A percentile compares a stretch with the other conserved stretches of the same genome.
Evolutionary conservation across 1,140 invertebrate species (phyloP).

Genomic region (Drosophila jambulina): DNA sequence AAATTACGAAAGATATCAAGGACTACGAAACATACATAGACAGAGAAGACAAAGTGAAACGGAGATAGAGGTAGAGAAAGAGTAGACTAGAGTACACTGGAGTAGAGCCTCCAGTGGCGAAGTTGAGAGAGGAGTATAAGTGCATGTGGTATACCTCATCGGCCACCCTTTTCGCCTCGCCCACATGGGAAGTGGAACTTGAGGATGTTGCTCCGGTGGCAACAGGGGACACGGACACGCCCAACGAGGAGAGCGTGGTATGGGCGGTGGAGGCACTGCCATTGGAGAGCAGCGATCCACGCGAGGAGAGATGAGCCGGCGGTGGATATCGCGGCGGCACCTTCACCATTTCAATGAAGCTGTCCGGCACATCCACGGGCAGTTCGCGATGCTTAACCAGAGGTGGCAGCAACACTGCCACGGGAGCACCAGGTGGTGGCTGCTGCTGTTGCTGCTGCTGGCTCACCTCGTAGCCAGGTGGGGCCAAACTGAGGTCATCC

Average conservation of each 20-base stretch:
- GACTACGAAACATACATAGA: neutral
- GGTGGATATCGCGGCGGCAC: constrained; percentile 91
- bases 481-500: constrained; percentile 61
- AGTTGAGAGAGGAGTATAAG: constrained; percentile 38
- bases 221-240: constrained; percentile 19
- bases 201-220: constrained; percentile 2
- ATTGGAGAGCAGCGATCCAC: constrained; percentile 72
- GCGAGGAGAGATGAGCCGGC: constrained; percentile 82
- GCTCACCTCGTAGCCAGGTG: constrained; percentile 61
- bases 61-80: constrained; percentile 4
- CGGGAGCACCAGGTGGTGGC: constrained; percentile 10
- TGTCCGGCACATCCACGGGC: constrained; percentile 91
- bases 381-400: constrained; percentile 88
- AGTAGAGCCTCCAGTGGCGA: constrained; percentile 10
- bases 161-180: constrained; percentile 37
- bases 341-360: constrained; percentile 91
- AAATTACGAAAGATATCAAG: constrained; percentile 5
- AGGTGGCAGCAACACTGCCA: constrained; percentile 29
- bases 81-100: neutral
- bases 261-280: constrained; percentile 71
- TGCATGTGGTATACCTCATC: constrained; percentile 55
- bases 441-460: constrained; percentile 36
- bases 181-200: constrained; percentile 20
- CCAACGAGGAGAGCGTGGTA: constrained; percentile 73
- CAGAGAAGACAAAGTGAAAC: constrained; percentile 2